Evolutionary conservation across 2,113 vertebrate species (phyloP).

Genomic region (Calcarius ornatus): DNA sequence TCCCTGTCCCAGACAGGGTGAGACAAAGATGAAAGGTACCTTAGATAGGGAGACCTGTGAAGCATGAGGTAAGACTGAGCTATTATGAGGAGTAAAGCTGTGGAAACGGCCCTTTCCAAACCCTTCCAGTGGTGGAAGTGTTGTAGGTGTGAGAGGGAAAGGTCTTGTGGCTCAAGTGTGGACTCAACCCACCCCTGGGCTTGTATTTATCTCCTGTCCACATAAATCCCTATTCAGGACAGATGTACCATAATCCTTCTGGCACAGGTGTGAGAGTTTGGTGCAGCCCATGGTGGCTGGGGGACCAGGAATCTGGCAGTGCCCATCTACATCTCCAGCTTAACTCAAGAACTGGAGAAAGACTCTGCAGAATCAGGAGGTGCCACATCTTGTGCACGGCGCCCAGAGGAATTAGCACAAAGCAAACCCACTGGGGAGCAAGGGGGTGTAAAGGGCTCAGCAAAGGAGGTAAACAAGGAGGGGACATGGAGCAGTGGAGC

Average conservation of each 20-base stretch:
- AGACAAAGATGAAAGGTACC: background rate
- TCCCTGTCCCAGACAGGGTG: background rate
- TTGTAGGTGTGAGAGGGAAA: background rate
- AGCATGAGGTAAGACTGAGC: background rate
- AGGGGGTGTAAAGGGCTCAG: background rate
- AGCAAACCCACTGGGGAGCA: background rate
- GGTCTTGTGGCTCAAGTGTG: background rate
- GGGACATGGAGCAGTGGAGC: background rate
- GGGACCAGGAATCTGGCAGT: background rate
- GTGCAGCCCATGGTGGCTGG: background rate
- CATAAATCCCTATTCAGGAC: background rate
- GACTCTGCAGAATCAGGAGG: background rate
- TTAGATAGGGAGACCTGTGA: background rate
- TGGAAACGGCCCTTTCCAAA: background rate
- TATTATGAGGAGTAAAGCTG: background rate
- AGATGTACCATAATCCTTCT: background rate
- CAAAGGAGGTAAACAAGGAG: background rate
- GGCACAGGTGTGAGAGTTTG: background rate
- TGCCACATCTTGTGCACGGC: rapidly evolving
- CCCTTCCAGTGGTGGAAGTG: background rate
- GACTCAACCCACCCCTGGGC: background rate
- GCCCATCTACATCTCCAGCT: background rate
- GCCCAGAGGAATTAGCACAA: background rate
- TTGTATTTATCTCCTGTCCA: background rate
- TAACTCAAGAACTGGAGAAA: background rate